phyloP scores from a whole-genome alignment of 2,797 vertebrate species.

The Crenuchus spilurus region DNA sequence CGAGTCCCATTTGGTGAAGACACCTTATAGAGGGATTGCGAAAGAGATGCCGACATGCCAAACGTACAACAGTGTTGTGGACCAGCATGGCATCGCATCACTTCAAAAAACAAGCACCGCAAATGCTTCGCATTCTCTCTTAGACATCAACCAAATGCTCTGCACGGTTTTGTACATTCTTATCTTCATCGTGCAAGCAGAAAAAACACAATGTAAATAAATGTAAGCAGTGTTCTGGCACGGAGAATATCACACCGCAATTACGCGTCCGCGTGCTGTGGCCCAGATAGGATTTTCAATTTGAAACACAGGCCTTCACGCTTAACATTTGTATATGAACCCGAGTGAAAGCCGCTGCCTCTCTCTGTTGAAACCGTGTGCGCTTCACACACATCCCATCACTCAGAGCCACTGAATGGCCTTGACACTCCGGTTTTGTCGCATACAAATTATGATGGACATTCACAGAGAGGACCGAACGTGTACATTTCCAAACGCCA shows the following conservation, averaged over 20 bases:
- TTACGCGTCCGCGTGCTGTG: slow-evolving; percentile 23
- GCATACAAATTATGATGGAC: background rate
- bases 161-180: slow-evolving; percentile 9
- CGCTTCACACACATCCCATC: background rate
- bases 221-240: slow-evolving; percentile 1
- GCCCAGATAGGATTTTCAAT: slow-evolving; percentile 38
- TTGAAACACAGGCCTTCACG: slow-evolving; percentile 43
- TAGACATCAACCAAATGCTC: slow-evolving; percentile 9
- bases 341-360: background rate
- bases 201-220: slow-evolving; percentile 39
- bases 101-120: slow-evolving; percentile 7
- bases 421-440: background rate
- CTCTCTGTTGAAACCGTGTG: slow-evolving; percentile 9
- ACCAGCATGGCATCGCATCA: no score
- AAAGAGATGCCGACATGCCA: no score
- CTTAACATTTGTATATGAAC: slow-evolving; percentile 52
- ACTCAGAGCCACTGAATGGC: background rate
- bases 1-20: no score
- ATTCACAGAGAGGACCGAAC: background rate
- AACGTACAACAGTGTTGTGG: no score
- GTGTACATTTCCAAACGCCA: background rate
- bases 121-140: slow-evolving; percentile 20
- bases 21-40: no score
- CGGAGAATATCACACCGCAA: slow-evolving; percentile 29
- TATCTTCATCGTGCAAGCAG: slow-evolving; percentile 33